A percentile compares a stretch with the other conserved stretches of the same genome.
These are phyloP conservation scores for Omphaloscelis lunosa DNA, from an alignment of 2,888 invertebrate genomes.

Conservation along the genomic window DNA sequence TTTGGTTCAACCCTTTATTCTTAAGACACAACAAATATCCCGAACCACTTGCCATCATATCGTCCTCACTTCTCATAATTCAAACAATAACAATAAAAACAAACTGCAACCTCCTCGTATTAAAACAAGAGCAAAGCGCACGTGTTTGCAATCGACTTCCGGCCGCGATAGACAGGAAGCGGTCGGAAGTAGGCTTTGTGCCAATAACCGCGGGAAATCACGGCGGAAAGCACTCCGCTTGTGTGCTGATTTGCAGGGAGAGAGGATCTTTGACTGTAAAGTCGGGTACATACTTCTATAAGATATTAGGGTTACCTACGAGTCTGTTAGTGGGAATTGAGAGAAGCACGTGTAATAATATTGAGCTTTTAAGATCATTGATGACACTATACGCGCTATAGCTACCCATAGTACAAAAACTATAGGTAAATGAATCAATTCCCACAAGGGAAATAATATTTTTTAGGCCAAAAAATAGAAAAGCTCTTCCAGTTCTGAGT, in stretches of 20 bases:
- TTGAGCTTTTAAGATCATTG: not conserved
- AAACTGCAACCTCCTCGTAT: constrained; percentile 21
- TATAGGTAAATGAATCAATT: not conserved
- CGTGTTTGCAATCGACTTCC: constrained; percentile 51
- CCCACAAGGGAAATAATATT: not conserved
- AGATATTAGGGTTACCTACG: not conserved
- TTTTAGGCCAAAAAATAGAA: not conserved
- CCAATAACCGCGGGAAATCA: constrained; percentile 58
- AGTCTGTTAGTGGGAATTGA: not conserved
- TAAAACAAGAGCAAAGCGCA: constrained; percentile 41
- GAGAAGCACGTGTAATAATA: too few relatives aligned
- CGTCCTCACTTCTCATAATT: not conserved
- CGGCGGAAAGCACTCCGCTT: constrained; percentile 14
- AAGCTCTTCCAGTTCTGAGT: not conserved
- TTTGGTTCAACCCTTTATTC: not conserved
- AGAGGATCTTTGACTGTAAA: not conserved
- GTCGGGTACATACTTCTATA: not conserved
- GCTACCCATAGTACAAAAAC: not conserved
- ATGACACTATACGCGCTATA: not conserved
- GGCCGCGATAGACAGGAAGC: constrained; percentile 38
- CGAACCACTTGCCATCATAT: not conserved
- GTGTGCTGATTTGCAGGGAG: not conserved
- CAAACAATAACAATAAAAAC: constrained; percentile 36
- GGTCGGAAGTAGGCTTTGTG: constrained; percentile 56
- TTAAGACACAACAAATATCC: not conserved